A percentile compares a stretch with the other conserved stretches of the same genome.
Evolutionary conservation across 2,797 vertebrate species (phyloP).

Genomic region (Otolemur crassicaudatus): DNA sequence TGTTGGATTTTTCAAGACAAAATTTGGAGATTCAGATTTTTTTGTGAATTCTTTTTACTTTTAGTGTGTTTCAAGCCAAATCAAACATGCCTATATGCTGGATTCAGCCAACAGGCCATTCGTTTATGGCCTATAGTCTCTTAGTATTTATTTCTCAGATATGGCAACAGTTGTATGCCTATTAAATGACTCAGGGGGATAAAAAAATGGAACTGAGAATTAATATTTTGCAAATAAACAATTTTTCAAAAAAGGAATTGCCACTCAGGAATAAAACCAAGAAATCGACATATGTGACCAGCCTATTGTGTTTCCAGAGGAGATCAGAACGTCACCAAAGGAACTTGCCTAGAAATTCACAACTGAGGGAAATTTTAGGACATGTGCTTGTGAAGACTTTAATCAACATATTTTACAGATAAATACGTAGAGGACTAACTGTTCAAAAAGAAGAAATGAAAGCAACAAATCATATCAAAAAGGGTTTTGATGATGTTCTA

Average conservation of each 20-base stretch:
- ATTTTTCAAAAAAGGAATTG: neutral
- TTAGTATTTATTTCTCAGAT: constrained; percentile 31
- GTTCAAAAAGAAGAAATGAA: constrained; percentile 56
- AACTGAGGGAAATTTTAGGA: neutral
- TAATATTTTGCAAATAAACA: neutral
- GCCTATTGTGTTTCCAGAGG: neutral
- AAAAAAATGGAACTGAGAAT: neutral
- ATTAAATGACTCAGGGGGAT: neutral
- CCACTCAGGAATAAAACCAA: neutral
- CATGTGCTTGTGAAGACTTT: neutral
- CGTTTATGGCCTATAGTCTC: neutral
- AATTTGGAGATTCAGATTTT: neutral
- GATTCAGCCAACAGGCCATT: neutral
- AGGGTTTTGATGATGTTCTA: neutral
- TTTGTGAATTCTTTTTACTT: neutral
- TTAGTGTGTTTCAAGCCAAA: neutral
- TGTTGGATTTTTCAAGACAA: neutral
- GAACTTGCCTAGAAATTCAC: neutral
- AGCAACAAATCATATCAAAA: constrained; percentile 43
- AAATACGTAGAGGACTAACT: constrained; percentile 57
- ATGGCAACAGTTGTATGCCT: neutral
- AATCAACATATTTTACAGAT: neutral
- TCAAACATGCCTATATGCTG: neutral
- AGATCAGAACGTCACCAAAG: neutral
- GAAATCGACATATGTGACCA: neutral